These are phyloP conservation scores for Phaetusa simplex DNA, from an alignment of 2,113 vertebrate genomes.

Conservation along the genomic window DNA sequence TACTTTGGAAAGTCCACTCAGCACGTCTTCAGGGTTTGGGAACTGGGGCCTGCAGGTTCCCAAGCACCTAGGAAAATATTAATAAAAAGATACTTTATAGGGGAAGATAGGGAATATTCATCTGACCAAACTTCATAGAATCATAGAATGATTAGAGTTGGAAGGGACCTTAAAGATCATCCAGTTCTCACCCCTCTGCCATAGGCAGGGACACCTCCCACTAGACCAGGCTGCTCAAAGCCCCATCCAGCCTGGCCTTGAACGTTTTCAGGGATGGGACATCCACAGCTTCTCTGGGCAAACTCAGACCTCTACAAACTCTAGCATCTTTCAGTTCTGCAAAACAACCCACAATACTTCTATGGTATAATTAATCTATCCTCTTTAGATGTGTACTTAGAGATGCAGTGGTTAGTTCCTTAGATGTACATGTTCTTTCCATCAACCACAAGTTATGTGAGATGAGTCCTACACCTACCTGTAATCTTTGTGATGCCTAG, in stretches of 20 bases:
- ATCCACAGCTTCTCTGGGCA: background rate
- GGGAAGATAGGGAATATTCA: background rate
- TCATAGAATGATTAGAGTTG: background rate
- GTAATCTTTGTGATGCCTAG: background rate
- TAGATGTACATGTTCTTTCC: background rate
- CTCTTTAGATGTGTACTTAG: background rate
- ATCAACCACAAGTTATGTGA: background rate
- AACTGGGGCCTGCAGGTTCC: background rate
- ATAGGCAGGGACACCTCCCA: background rate
- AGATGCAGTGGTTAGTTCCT: background rate
- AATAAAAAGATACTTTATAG: background rate
- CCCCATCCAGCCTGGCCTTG: background rate
- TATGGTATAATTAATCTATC: background rate
- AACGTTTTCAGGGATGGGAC: background rate
- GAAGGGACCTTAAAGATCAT: background rate
- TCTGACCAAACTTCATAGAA: background rate
- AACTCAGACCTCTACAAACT: background rate
- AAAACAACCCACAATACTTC: background rate
- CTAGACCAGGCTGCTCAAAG: background rate
- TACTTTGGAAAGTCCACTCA: background rate
- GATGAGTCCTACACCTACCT: background rate
- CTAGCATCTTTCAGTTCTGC: background rate
- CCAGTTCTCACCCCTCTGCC: background rate
- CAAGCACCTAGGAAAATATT: background rate
- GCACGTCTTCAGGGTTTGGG: background rate